Evolutionary conservation across 2,888 invertebrate species (phyloP), one percentile per base, ranked within the genome.

Genomic region (Idaea aversata): DNA sequence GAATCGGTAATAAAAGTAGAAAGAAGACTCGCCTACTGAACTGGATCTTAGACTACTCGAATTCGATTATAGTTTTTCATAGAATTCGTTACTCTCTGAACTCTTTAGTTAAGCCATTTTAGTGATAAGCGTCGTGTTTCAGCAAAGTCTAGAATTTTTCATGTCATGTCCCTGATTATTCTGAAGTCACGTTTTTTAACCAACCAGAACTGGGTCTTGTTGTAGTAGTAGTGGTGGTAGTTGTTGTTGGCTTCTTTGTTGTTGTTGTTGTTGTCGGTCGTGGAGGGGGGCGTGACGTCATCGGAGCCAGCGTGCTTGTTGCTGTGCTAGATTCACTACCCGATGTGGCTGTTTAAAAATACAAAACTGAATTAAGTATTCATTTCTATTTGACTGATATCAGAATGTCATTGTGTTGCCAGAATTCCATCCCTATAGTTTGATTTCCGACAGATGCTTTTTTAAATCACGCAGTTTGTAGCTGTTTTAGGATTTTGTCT

Each of bases 251-350:
- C 2, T 74, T 81, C 0, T 77, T 77, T 0, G 75, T 74, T 0
- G 83, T 80, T 2, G 81, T 81, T 2, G 82, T 79, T 0, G 79
- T 78, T 3, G 76, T 84, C 0, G 86, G 81, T 57, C 77, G 79
- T 0, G 86, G 85, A 0, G 92, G 92, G 6, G 93, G 93, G 2
- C 91, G 83, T 61, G 93, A 84, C 34, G 92, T 88, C 73, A 85
- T 85, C 59, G 93, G 92, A 6, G 90, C 91, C 10, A 91, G 75
- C 4, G 90, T 90, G 5, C 85, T 85, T 0, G 88, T 89, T 0
- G 88, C 84, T 16, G 88, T 88, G 65, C 84, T 90, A 1, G 87
- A 76, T 72, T 77, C 85, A 63, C 83, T 87, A 66, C 77, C 85
- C n/a, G 84, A 70, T 36, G 77, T 78, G 67, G 75, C 80, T 82